Conservation (phyloP, 2,113 vertebrate species). For the Peromyscus leucopus region DNA sequence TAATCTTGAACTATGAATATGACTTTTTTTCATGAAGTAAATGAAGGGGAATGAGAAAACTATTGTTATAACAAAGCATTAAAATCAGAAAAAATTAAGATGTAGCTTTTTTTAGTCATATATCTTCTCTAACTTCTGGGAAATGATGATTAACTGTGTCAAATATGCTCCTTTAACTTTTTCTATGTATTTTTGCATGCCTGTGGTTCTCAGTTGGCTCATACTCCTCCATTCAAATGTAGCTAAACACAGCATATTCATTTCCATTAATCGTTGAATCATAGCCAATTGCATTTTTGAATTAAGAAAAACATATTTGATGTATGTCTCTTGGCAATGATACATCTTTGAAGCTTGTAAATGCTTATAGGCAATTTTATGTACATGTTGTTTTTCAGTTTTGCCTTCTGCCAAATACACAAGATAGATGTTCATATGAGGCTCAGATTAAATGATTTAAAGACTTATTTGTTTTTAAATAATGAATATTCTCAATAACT, state of each 20-base stretch:
- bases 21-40: not conserved
- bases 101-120: not conserved
- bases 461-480: not conserved
- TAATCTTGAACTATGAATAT: not conserved
- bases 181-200: not conserved
- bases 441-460: not conserved
- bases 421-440: not conserved
- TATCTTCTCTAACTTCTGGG: not conserved
- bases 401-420: not conserved
- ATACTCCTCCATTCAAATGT: not conserved
- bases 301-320: not conserved
- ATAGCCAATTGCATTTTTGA: not conserved
- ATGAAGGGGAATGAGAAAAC: not conserved
- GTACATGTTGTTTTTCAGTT: not conserved
- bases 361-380: not conserved
- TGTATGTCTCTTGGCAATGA: not conserved
- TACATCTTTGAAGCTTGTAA: not conserved
- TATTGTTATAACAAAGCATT: not conserved
- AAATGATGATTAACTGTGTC: constrained; percentile 20
- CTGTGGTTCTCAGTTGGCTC: not conserved
- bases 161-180: not conserved
- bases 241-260: not conserved
- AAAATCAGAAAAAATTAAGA: constrained; percentile 1
- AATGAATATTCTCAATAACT: not conserved
- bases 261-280: constrained; percentile 20